These are phyloP conservation scores for Tonatia bakeri DNA, from an alignment of 2,113 vertebrate species.

Conservation along the genomic window DNA sequence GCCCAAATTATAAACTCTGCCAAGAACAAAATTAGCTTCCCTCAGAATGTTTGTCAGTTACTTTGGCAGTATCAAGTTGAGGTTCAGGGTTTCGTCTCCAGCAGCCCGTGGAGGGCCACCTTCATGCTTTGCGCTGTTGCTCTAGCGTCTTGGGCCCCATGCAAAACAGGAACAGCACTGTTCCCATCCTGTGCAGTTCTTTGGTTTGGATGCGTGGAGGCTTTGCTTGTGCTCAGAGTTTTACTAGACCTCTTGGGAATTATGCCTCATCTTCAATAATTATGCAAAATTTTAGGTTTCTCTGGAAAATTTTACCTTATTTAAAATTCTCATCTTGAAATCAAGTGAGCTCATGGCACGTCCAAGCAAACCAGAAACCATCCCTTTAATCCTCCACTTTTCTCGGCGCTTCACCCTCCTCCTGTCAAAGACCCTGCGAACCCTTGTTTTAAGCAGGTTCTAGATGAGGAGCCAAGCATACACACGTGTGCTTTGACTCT, in stretches of 20 bases:
- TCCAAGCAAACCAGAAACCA: not conserved
- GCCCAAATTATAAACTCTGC: not conserved
- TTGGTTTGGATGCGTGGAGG: not conserved
- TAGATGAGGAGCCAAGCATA: not conserved
- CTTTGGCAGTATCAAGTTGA: not conserved
- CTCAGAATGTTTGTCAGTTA: not conserved
- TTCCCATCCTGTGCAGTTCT: accelerated
- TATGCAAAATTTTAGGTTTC: not conserved
- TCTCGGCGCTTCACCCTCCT: not conserved
- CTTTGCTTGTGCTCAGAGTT: not conserved
- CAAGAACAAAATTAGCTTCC: not conserved
- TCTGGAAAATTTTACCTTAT: not conserved
- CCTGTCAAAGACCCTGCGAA: not conserved
- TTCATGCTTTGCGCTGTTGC: not conserved
- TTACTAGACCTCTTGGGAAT: not conserved
- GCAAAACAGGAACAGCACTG: not conserved
- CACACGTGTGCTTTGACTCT: not conserved
- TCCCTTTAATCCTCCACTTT: not conserved
- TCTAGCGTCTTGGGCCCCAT: not conserved
- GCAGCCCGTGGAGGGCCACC: not conserved
- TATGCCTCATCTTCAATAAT: not conserved
- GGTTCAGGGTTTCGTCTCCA: not conserved
- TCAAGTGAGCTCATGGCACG: not conserved
- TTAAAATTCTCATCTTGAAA: not conserved
- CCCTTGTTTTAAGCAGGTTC: not conserved